Evolutionary conservation across 2,113 vertebrate genomes (phyloP).

Genomic region (Ptyas mucosa): DNA sequence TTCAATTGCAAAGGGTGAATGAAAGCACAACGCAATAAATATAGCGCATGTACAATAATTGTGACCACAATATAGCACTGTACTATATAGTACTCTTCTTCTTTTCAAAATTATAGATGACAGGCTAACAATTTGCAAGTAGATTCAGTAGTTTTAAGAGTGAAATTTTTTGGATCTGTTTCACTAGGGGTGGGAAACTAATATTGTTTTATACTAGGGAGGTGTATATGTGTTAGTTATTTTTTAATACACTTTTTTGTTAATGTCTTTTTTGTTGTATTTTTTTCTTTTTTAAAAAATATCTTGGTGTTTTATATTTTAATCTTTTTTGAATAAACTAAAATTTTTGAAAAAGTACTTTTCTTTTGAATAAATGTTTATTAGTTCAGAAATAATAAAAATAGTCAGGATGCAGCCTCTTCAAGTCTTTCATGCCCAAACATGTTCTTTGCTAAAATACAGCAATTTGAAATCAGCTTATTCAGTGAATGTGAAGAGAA

Average conservation of each 20-base stretch:
- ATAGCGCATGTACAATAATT: no score
- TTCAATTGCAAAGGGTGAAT: neutral
- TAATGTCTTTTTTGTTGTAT: neutral
- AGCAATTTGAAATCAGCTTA: neutral
- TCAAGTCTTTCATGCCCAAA: slow-evolving; percentile 32
- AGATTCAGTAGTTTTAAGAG: neutral
- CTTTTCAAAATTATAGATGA: neutral
- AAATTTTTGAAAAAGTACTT: neutral
- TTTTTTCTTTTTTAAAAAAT: neutral
- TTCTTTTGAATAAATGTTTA: neutral
- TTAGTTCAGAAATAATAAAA: neutral
- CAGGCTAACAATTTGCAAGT: neutral
- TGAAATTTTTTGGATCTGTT: neutral
- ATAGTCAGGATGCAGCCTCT: neutral
- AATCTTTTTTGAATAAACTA: neutral
- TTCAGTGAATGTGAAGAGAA: neutral
- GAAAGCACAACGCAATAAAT: neutral
- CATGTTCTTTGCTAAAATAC: neutral
- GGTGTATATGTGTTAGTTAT: neutral
- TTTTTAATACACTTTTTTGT: neutral
- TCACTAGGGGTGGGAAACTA: neutral
- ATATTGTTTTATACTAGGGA: neutral
- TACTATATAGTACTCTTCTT: neutral
- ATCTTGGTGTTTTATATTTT: neutral
- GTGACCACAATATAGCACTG: neutral